Percentiles rank a stretch among this genome's conserved stretches.
Evolutionary conservation across 2,888 invertebrate genomes (phyloP).

Genomic region (Diabrotica balteata): DNA sequence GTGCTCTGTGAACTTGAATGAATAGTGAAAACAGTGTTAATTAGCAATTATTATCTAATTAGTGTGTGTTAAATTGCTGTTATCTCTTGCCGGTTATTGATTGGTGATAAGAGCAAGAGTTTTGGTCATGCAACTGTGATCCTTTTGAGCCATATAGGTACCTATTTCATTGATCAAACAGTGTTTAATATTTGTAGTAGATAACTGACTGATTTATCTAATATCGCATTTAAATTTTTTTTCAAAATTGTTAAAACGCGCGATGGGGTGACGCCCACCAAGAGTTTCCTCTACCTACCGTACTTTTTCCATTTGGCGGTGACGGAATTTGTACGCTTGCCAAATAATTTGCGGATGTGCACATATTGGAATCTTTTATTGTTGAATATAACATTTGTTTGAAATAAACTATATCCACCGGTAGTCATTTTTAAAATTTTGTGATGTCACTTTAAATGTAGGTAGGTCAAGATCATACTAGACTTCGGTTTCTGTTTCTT

Average conservation of each 20-base stretch:
- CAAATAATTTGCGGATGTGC: conserved; percentile 1
- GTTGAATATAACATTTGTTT: not conserved
- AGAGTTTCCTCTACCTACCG: conserved; percentile 17
- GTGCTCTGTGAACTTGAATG: not conserved
- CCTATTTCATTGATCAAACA: conserved; percentile 12
- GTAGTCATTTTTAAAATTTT: not conserved
- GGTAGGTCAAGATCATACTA: conserved; percentile 19
- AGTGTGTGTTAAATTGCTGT: conserved; percentile 8
- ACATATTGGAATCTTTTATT: not conserved
- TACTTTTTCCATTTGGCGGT: conserved; percentile 8
- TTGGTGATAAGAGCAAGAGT: conserved; percentile 13
- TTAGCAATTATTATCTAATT: not conserved
- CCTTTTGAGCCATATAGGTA: conserved; percentile 9
- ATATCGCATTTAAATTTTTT: conserved; percentile 6
- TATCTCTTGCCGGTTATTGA: conserved; percentile 20
- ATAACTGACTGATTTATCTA: not conserved
- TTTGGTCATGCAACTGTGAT: conserved; percentile 10
- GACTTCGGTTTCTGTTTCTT: conserved; percentile 1
- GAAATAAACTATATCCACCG: too few relatives aligned
- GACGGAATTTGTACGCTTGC: conserved; percentile 15
- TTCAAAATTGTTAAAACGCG: not conserved
- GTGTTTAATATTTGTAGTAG: not conserved
- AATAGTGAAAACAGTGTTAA: conserved; percentile 2
- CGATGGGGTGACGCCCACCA: conserved; percentile 23
- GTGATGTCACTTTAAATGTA: conserved; percentile 2